A percentile compares a stretch with the other conserved stretches of the same genome.
These are phyloP conservation scores for Phaedon cochleariae DNA, from an alignment of 2,888 invertebrate species.

Conservation along the genomic window DNA sequence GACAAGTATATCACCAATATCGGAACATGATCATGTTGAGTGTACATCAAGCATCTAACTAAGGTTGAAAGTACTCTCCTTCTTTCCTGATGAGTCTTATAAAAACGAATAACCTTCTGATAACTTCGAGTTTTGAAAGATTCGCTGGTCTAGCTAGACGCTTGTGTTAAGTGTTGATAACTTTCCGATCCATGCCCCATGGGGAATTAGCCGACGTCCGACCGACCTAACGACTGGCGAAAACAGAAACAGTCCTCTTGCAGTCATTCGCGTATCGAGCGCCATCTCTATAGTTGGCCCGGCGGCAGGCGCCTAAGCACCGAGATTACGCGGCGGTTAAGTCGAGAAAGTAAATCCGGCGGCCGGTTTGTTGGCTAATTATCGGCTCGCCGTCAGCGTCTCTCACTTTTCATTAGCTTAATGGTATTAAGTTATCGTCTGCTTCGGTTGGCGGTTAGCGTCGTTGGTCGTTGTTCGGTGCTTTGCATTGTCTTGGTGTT, in stretches of 20 bases:
- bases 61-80: too few relatives aligned
- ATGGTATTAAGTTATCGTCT: conserved; percentile 43
- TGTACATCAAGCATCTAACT: too few relatives aligned
- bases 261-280: conserved; percentile 53
- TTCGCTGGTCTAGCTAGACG: too few relatives aligned
- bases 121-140: too few relatives aligned
- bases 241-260: conserved; percentile 43
- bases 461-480: conserved; percentile 33
- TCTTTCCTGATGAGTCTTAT: too few relatives aligned
- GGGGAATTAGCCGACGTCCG: too few relatives aligned
- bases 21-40: too few relatives aligned
- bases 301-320: conserved; percentile 50
- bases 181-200: too few relatives aligned
- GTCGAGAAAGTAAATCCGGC: conserved; percentile 60
- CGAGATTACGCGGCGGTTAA: conserved; percentile 59
- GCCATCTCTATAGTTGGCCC: conserved; percentile 25
- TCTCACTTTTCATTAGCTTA: conserved; percentile 58
- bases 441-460: conserved; percentile 30
- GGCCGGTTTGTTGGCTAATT: conserved; percentile 60
- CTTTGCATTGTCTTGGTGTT: conserved; percentile 30
- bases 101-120: too few relatives aligned
- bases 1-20: too few relatives aligned
- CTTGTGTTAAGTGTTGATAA: too few relatives aligned
- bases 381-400: conserved; percentile 56
- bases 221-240: too few relatives aligned